Conservation (phyloP, 2,797 vertebrate species). For the Morelia viridis region DNA sequence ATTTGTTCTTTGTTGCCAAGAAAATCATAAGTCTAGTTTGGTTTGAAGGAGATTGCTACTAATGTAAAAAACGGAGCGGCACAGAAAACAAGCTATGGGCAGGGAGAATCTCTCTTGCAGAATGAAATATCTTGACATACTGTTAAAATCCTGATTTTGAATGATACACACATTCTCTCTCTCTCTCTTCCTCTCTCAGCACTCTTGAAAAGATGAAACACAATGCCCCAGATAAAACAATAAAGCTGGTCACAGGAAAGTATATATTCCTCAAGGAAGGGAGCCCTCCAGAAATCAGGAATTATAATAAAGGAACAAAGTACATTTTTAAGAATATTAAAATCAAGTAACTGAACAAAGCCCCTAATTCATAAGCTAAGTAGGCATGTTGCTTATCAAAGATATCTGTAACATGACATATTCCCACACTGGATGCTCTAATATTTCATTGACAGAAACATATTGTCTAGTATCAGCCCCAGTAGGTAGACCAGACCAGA, state of each 20-base stretch:
- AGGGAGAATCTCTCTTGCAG: conserved; percentile 2
- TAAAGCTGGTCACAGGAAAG: conserved; percentile 58
- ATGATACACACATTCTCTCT: conserved; percentile 36
- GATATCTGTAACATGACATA: conserved; percentile 5
- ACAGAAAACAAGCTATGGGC: not conserved
- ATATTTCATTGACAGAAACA: conserved; percentile 12
- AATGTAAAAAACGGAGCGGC: conserved; percentile 18
- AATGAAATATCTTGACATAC: conserved; percentile 59
- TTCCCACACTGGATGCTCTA: conserved; percentile 36
- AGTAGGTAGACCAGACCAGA: not conserved
- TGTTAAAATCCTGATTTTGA: conserved; percentile 54
- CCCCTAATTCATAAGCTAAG: conserved; percentile 58
- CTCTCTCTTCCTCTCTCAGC: conserved; percentile 37
- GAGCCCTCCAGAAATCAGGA: conserved; percentile 62
- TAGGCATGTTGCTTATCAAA: conserved; percentile 55
- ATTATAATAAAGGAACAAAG: conserved; percentile 71
- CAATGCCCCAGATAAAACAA: conserved; percentile 69
- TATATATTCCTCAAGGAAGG: conserved; percentile 61
- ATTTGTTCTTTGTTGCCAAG: not conserved
- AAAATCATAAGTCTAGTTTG: not conserved
- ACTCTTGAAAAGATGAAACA: conserved; percentile 70
- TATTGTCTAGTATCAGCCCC: rapidly evolving
- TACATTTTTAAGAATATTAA: conserved; percentile 63
- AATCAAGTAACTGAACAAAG: conserved; percentile 63
- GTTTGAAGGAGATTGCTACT: not conserved